Conservation (phyloP, 2,113 vertebrate genomes). For the Saccopteryx leptura region DNA sequence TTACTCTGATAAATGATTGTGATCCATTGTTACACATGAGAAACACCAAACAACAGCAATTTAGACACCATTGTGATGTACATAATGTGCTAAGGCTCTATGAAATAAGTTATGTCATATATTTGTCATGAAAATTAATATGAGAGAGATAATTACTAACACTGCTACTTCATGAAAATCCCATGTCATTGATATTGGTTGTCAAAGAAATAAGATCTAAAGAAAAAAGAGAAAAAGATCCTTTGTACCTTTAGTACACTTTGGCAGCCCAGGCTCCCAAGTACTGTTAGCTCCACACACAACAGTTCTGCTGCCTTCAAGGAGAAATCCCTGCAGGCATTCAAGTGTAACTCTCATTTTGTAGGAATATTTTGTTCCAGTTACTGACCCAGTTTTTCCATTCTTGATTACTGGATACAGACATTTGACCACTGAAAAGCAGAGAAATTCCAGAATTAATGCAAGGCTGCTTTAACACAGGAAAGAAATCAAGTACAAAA, state of each 20-base stretch:
- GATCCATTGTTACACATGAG: constrained; percentile 10
- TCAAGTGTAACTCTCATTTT: no score
- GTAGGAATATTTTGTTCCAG: no score
- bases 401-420: not conserved
- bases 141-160: not conserved
- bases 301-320: no score
- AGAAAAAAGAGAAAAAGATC: no score
- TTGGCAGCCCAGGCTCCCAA: no score
- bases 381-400: rapidly evolving
- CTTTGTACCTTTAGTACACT: no score
- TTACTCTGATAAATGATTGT: constrained; percentile 34
- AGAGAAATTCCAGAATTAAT: constrained; percentile 32
- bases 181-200: not conserved
- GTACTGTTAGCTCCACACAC: no score
- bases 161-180: not conserved
- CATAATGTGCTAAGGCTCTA: not conserved
- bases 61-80: not conserved
- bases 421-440: constrained; percentile 84
- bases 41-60: not conserved
- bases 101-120: not conserved
- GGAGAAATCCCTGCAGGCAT: no score
- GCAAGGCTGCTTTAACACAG: not conserved
- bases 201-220: no score
- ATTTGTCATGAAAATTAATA: not conserved
- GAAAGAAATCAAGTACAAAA: not conserved